phyloP scores from a whole-genome alignment of 2,888 invertebrate genomes.

The Sminthurides aquaticus region DNA sequence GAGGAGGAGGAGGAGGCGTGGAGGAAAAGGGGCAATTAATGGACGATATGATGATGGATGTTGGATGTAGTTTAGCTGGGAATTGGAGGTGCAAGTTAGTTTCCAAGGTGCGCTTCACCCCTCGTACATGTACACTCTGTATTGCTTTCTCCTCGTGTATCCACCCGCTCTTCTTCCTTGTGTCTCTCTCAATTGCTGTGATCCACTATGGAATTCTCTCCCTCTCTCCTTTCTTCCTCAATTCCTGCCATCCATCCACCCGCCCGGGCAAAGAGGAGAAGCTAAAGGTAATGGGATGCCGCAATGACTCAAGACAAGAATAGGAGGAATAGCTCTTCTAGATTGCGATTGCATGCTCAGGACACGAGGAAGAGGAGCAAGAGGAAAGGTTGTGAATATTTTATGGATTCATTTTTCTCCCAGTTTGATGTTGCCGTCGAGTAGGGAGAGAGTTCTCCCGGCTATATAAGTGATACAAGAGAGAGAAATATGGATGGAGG shows the following conservation, averaged over 20 bases:
- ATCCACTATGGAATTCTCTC: too few species aligned
- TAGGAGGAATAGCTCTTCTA: background rate
- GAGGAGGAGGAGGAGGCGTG: background rate
- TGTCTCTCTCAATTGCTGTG: too few species aligned
- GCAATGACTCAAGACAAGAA: background rate
- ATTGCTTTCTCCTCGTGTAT: too few species aligned
- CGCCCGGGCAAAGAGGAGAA: too few species aligned
- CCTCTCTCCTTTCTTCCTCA: too few species aligned
- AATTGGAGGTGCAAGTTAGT: background rate
- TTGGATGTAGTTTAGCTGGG: slow-evolving; percentile 4
- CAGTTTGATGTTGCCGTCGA: slow-evolving; percentile 4
- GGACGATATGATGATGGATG: slow-evolving; percentile 7
- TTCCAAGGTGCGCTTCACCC: slow-evolving; percentile 2
- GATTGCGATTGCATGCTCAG: background rate
- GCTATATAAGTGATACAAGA: background rate
- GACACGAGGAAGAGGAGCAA: background rate
- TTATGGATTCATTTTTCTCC: slow-evolving; percentile 7
- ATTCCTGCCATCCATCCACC: too few species aligned
- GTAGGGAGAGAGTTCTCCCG: too few species aligned
- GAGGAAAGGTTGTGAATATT: slow-evolving; percentile 6
- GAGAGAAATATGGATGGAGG: background rate
- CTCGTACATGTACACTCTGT: too few species aligned
- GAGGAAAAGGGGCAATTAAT: slow-evolving; percentile 8
- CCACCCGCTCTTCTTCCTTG: too few species aligned
- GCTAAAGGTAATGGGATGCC: background rate